Base-by-base conservation (phyloP, 2,888 invertebrate genomes). In the Tortrix viridana region DNA sequence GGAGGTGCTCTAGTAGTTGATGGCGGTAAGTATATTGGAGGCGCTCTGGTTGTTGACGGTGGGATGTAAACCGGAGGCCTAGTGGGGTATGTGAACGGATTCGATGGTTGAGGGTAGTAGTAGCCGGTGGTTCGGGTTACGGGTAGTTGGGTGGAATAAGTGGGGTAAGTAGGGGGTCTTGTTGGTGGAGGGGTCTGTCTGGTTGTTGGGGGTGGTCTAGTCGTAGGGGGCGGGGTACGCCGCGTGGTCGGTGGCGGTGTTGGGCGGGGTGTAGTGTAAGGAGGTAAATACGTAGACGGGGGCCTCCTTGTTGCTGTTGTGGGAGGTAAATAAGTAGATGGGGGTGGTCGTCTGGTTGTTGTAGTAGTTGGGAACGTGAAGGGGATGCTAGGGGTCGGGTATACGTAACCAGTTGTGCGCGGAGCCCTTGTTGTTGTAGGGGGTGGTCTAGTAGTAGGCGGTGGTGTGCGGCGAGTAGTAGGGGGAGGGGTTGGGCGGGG, bases 11-110 rank as follows among this genome's bases (percentile, higher is more conserved):
- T 49, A 23, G 81, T 77, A 1, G 80, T 76, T 18, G 74, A 65
- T 0, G 80, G 74, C 0, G 81, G 77, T 2, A 77, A 69, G 57
- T 80, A 78, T 60, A 72, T 65, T 22, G 75, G 71, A 6, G 75
- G 69, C 9, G 54, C 66, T 61, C 69, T 72, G 19, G 73, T 54
- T 47, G 69, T 66, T 6, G 68, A 43, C 1, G 72, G 68, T 20
- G 61, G 68, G 49, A 57, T 72, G 66, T 64, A 67, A 49, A 68
- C 66, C 64, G 74, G 74, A 7, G 67, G 67, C 52, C 67, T 56
- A 48, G 69, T 49, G 56, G 67, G 64, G 63, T 55, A 72, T 5
- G 72, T 60, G 38, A 68, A 68, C n/a, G 66, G 67, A 41, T 59
- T 46, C 43, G 57, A 60, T 12, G 71, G 71, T 18, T 23, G 67